These are phyloP conservation scores for Neogobius melanostomus DNA, from an alignment of 2,113 vertebrate genomes.

Conservation along the genomic window DNA sequence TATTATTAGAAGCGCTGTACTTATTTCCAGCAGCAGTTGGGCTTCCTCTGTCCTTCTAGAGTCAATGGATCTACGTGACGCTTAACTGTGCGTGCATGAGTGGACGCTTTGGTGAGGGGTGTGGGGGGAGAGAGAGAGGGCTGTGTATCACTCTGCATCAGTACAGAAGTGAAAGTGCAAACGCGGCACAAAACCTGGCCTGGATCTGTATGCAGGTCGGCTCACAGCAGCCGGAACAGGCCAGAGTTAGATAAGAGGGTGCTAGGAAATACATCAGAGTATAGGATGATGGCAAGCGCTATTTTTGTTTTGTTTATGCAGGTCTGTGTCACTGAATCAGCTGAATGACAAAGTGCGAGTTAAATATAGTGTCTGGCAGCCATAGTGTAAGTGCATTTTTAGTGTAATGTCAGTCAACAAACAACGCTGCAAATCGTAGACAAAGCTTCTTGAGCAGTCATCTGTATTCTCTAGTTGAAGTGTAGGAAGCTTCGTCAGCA, in stretches of 20 bases:
- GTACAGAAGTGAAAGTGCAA: conserved; percentile 56
- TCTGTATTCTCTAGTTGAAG: no score
- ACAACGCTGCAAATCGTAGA: no score
- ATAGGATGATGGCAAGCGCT: conserved; percentile 30
- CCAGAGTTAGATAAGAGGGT: conserved; percentile 31
- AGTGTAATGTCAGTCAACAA: no score
- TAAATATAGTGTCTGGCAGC: no score
- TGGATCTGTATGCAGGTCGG: conserved; percentile 55
- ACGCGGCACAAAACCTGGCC: conserved; percentile 47
- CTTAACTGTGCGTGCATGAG: not conserved
- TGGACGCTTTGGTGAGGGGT: conserved; percentile 1
- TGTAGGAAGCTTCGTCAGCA: no score
- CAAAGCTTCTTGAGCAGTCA: no score
- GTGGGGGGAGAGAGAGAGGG: not conserved
- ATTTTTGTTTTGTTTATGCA: not conserved
- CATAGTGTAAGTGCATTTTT: no score
- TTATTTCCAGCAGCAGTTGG: conserved; percentile 16
- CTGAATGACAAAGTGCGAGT: not conserved
- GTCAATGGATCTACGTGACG: conserved; percentile 39
- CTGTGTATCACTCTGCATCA: conserved; percentile 52
- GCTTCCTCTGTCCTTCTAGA: conserved; percentile 32
- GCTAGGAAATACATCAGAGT: conserved; percentile 21
- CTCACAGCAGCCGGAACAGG: conserved; percentile 38
- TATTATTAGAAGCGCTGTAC: conserved; percentile 41
- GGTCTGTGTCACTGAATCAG: not conserved